Conservation (phyloP, 2,888 invertebrate species). For the Callyntrura guangdongensis region DNA sequence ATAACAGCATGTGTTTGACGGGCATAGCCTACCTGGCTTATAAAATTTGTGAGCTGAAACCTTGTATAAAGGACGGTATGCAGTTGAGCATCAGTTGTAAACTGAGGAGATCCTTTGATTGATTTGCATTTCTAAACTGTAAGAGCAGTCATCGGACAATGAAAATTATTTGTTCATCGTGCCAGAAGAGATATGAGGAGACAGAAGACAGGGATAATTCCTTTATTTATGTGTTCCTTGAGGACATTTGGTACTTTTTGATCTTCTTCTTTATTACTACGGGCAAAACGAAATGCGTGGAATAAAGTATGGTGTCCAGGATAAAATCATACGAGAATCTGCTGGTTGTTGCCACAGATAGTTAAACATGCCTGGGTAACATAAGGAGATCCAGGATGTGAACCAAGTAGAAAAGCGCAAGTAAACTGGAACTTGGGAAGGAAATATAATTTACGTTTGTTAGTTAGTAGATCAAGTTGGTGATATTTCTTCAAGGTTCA, state of each 20-base stretch:
- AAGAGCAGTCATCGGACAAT: conserved; percentile 22
- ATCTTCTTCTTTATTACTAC: background rate
- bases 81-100: no score
- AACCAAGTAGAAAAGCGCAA: background rate
- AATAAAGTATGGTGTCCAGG: background rate
- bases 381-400: background rate
- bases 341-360: background rate
- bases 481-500: conserved; percentile 33
- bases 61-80: no score
- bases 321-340: background rate
- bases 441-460: conserved; percentile 10
- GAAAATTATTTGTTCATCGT: conserved; percentile 48
- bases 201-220: conserved; percentile 30
- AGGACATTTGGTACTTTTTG: conserved; percentile 25
- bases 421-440: background rate
- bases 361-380: background rate
- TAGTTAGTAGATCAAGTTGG: conserved; percentile 18
- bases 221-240: conserved; percentile 49
- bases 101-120: conserved; percentile 53
- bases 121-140: conserved; percentile 64
- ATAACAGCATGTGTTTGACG: background rate
- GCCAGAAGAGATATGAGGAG: conserved; percentile 3
- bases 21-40: background rate
- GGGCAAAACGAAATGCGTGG: no score
- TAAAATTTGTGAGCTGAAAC: background rate